Conservation (phyloP, 2,797 vertebrate genomes). For the Dicrostonyx torquatus region DNA sequence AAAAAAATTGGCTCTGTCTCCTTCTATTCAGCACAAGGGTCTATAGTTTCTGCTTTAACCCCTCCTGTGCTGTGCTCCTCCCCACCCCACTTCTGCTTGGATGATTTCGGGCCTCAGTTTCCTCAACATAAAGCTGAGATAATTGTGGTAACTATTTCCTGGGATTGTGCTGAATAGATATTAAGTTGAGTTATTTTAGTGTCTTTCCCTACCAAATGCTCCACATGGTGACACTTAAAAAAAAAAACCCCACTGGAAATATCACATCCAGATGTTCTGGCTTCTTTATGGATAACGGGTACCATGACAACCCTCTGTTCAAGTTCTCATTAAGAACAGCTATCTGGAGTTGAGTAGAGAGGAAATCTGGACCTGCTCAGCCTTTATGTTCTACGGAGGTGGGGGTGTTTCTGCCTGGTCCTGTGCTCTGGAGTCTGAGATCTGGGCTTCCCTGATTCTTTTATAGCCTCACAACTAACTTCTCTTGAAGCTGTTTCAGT, state of each 20-base stretch:
- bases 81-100: not conserved
- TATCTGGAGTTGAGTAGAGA: not conserved
- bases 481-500: not conserved
- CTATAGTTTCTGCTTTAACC: conserved; percentile 63
- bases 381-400: not conserved
- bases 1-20: conserved; percentile 77
- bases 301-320: not conserved
- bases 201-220: not conserved
- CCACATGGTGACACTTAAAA: conserved; percentile 1
- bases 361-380: not conserved
- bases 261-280: conserved; percentile 30
- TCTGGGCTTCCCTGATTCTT: not conserved
- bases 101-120: conserved; percentile 44
- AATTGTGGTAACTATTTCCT: not conserved
- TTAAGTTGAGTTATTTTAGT: conserved; percentile 37
- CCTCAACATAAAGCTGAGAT: not conserved
- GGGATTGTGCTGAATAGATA: not conserved
- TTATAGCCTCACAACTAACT: not conserved
- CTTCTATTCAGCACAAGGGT: conserved; percentile 76
- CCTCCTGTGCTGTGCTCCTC: conserved; percentile 43
- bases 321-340: not conserved
- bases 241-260: not conserved
- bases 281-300: not conserved
- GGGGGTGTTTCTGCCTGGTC: not conserved
- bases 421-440: not conserved